Conservation (phyloP, 2,797 vertebrate species). For the Falco biarmicus region DNA sequence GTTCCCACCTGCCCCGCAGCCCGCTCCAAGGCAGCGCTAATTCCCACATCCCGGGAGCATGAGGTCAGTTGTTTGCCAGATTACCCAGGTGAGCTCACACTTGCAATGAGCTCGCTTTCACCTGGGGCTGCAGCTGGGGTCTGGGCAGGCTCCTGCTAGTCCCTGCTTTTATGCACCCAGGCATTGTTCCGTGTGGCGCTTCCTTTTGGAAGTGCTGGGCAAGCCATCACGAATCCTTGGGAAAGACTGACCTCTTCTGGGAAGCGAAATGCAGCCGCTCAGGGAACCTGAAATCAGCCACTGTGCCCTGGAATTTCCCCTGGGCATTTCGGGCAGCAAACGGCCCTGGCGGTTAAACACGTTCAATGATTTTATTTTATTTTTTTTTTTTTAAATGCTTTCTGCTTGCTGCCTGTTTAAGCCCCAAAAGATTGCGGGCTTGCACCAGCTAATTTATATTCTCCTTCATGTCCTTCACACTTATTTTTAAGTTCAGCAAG, state of each 20-base stretch:
- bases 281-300: not conserved
- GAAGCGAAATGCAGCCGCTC: not conserved
- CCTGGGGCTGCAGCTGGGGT: not conserved
- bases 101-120: not conserved
- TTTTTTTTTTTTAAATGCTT: not conserved
- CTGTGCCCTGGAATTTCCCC: not conserved
- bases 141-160: not conserved
- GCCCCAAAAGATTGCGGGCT: not conserved
- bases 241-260: slow-evolving; percentile 57
- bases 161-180: not conserved
- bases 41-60: not conserved
- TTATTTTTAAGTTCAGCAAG: not conserved
- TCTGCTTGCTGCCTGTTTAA: not conserved
- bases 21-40: not conserved
- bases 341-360: not conserved
- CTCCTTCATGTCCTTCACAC: fast-evolving
- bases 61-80: not conserved
- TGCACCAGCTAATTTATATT: not conserved
- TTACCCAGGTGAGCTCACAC: not conserved
- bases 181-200: not conserved
- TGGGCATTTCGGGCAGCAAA: not conserved
- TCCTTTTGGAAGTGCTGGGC: not conserved
- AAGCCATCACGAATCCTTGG: not conserved
- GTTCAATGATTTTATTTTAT: not conserved
- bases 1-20: not conserved